Conservation (phyloP, 2,888 invertebrate genomes). For the Hedya salicella region DNA sequence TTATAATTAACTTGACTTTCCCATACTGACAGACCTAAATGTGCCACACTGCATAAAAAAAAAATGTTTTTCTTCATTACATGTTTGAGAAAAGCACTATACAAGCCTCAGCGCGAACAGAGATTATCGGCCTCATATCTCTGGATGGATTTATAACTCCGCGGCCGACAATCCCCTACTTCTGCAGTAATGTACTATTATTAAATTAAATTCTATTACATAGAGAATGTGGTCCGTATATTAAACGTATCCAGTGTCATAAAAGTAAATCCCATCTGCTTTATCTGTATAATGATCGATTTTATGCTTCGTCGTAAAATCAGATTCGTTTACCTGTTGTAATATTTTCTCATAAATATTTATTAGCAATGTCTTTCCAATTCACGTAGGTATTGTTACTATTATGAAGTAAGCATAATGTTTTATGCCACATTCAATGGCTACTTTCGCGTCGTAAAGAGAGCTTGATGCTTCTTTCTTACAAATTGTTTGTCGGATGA, state of each 20-base stretch:
- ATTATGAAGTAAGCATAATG: not conserved
- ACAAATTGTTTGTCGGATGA: not conserved
- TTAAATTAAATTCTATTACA: not conserved
- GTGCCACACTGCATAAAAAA: too few relatives aligned
- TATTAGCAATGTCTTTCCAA: slow-evolving; percentile 28
- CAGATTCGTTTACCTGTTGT: slow-evolving; percentile 35
- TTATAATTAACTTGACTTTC: too few relatives aligned
- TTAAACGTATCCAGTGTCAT: slow-evolving; percentile 14
- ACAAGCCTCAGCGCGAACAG: too few relatives aligned
- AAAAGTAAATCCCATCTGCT: slow-evolving; percentile 30
- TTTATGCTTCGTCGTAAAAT: slow-evolving; percentile 36
- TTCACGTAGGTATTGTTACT: slow-evolving; percentile 9
- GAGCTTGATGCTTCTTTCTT: not conserved
- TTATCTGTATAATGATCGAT: slow-evolving; percentile 38
- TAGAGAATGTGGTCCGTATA: not conserved
- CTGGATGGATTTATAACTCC: too few relatives aligned
- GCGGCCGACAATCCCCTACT: too few relatives aligned
- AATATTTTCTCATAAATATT: slow-evolving; percentile 36
- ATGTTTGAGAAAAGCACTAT: too few relatives aligned
- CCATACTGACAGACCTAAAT: too few relatives aligned
- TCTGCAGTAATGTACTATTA: too few relatives aligned
- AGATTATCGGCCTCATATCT: too few relatives aligned
- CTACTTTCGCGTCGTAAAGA: not conserved
- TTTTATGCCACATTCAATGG: not conserved
- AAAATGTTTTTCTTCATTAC: too few relatives aligned